A percentile compares a stretch with the other conserved stretches of the same genome.
Evolutionary conservation across 2,113 vertebrate genomes (phyloP).

Genomic region (Dipodomys merriami): DNA sequence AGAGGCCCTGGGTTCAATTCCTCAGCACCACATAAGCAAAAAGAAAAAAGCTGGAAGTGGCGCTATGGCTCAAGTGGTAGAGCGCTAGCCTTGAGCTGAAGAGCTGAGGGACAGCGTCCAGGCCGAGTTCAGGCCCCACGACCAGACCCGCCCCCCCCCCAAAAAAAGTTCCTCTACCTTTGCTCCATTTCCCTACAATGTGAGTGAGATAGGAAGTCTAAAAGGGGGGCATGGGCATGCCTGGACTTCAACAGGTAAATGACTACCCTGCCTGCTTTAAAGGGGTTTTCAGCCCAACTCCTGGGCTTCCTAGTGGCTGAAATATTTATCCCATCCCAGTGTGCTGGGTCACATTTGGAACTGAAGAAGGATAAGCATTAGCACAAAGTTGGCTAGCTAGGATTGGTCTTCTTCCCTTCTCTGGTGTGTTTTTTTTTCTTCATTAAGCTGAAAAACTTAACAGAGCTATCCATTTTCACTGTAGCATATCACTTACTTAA

Average conservation of each 20-base stretch:
- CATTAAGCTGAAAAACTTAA: slow-evolving; percentile 76
- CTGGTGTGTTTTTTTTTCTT: neutral
- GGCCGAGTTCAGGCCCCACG: too few relatives aligned
- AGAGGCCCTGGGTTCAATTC: too few relatives aligned
- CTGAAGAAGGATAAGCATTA: slow-evolving; percentile 72
- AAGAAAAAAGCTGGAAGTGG: too few relatives aligned
- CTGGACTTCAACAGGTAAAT: slow-evolving; percentile 55
- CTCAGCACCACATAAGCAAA: too few relatives aligned
- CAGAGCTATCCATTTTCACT: slow-evolving; percentile 75
- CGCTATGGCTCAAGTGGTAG: too few relatives aligned
- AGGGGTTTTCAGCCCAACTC: slow-evolving; percentile 50
- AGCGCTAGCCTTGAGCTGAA: too few relatives aligned
- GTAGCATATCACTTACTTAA: slow-evolving; percentile 82
- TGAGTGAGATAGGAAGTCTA: neutral
- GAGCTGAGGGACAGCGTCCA: too few relatives aligned
- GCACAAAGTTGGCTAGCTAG: slow-evolving; percentile 50
- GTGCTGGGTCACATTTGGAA: slow-evolving; percentile 78
- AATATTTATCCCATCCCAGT: slow-evolving; percentile 72
- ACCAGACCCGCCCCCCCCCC: too few relatives aligned
- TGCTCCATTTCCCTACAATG: neutral
- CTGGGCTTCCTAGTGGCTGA: slow-evolving; percentile 73
- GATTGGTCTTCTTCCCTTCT: slow-evolving; percentile 28
- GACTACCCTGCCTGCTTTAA: slow-evolving; percentile 42
- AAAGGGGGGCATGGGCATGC: neutral
- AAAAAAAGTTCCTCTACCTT: neutral